Conservation (phyloP, 2,797 vertebrate genomes). For the Arrhamphus sclerolepis region DNA sequence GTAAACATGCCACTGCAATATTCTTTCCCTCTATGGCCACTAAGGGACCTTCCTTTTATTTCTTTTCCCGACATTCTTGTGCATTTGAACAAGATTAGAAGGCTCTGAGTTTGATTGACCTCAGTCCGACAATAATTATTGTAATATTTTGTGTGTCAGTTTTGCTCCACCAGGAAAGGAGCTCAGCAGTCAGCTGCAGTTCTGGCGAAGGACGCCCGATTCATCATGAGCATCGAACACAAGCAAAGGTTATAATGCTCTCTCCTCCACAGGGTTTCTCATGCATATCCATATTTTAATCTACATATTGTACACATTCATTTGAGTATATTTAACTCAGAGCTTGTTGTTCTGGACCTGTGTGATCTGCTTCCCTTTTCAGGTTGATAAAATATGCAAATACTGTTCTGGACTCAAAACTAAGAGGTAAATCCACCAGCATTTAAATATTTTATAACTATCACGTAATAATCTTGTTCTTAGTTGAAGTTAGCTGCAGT, state of each 20-base stretch:
- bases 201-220: slow-evolving; percentile 92
- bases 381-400: slow-evolving; percentile 90
- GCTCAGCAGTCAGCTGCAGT: slow-evolving; percentile 92
- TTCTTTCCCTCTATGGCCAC: too few relatives aligned
- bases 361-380: slow-evolving; percentile 16
- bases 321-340: neutral
- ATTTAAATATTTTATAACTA: too few relatives aligned
- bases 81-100: too few relatives aligned
- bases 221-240: slow-evolving; percentile 89
- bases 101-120: too few relatives aligned
- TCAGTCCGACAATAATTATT: neutral
- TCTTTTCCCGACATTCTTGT: too few relatives aligned
- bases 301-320: neutral
- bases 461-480: too few relatives aligned
- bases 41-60: too few relatives aligned
- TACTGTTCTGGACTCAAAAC: slow-evolving; percentile 88
- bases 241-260: slow-evolving; percentile 85
- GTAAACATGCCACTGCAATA: too few relatives aligned
- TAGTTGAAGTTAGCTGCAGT: too few relatives aligned
- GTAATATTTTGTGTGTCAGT: slow-evolving; percentile 75
- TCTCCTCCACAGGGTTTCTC: neutral
- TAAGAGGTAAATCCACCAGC: slow-evolving; percentile 83
- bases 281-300: neutral
- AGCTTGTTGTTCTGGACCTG: neutral
- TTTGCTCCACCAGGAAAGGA: slow-evolving; percentile 98